phyloP scores from a whole-genome alignment of 2,113 vertebrate genomes.

The Stomatorhinus ivindoensis region DNA sequence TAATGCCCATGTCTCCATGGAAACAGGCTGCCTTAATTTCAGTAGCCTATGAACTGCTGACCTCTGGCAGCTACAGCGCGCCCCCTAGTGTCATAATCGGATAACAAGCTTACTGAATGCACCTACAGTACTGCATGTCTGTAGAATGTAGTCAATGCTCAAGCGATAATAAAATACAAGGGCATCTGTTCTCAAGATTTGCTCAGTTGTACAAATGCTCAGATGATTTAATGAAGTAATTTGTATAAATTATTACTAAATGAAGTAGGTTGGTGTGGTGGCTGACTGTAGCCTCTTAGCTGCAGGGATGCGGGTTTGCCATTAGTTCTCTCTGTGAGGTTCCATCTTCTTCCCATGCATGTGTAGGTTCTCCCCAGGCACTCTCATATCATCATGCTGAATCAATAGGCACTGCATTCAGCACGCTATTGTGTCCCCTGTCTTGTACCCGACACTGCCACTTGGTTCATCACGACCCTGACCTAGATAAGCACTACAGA shows the following conservation, averaged over 20 bases:
- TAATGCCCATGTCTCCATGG: background rate
- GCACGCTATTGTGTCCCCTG: background rate
- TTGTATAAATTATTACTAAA: background rate
- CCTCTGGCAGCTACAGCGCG: background rate
- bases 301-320: background rate
- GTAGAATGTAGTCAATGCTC: background rate
- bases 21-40: background rate
- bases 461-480: background rate
- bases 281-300: background rate
- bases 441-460: background rate
- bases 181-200: background rate
- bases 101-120: background rate
- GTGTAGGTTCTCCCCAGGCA: background rate
- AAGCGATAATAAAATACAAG: background rate
- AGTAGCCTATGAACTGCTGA: background rate
- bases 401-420: background rate
- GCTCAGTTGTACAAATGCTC: background rate
- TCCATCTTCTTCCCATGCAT: background rate
- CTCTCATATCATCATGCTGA: background rate
- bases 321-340: background rate
- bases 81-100: background rate
- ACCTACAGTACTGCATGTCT: background rate
- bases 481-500: background rate
- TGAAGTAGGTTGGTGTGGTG: background rate
- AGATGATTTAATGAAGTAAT: background rate